Evolutionary conservation across 2,888 invertebrate species (phyloP).

Genomic region (Drosophila lutescens): DNA sequence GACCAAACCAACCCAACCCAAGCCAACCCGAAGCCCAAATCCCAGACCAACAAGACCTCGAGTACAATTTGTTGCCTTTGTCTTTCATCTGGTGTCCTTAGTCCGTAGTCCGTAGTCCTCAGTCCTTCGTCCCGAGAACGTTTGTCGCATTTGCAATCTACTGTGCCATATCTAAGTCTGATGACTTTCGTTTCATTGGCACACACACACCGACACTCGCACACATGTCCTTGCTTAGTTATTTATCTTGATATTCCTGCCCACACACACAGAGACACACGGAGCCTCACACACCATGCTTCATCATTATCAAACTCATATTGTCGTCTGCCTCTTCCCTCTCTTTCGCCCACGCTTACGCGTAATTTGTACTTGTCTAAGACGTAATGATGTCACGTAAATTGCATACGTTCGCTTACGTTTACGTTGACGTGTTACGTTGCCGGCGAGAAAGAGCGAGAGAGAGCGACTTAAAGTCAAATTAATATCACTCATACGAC

Average conservation of each 20-base stretch:
- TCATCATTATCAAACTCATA: slow-evolving; percentile 80
- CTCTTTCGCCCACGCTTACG: slow-evolving; percentile 21
- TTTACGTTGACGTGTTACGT: slow-evolving; percentile 67
- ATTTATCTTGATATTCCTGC: slow-evolving; percentile 71
- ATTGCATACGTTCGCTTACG: slow-evolving; percentile 75
- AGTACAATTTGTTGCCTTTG: slow-evolving; percentile 59
- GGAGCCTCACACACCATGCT: slow-evolving; percentile 56
- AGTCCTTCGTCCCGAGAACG: slow-evolving; percentile 32
- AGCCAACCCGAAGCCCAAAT: slow-evolving; percentile 3
- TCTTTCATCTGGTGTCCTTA: slow-evolving; percentile 23
- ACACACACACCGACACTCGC: slow-evolving; percentile 40
- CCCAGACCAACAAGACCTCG: slow-evolving; percentile 25
- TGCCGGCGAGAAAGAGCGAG: slow-evolving; percentile 34
- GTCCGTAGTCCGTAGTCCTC: neutral
- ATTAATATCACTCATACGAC: slow-evolving; percentile 77
- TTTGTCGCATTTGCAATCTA: slow-evolving; percentile 67
- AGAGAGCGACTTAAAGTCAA: slow-evolving; percentile 67
- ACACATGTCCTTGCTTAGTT: slow-evolving; percentile 49
- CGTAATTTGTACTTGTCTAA: slow-evolving; percentile 82
- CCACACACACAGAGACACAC: slow-evolving; percentile 25
- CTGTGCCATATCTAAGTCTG: slow-evolving; percentile 65
- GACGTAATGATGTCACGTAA: slow-evolving; percentile 82
- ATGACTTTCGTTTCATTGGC: slow-evolving; percentile 76
- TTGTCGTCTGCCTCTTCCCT: slow-evolving; percentile 61
- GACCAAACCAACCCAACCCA: slow-evolving; percentile 2